A percentile compares a stretch with the other conserved stretches of the same genome.
phyloP scores from a whole-genome alignment of 2,888 invertebrate genomes.

The Melanotus villosus region DNA sequence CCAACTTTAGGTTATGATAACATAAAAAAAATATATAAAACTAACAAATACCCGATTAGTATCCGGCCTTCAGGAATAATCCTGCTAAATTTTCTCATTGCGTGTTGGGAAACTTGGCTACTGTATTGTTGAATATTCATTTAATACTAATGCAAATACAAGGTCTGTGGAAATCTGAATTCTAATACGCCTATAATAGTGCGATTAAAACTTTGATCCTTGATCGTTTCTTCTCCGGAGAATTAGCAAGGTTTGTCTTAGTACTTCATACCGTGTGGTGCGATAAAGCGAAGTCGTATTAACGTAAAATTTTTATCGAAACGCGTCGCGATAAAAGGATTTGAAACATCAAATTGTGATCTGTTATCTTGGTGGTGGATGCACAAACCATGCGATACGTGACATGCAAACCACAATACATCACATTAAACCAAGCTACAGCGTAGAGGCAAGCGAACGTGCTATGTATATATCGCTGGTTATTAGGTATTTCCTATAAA shows the following conservation, averaged over 20 bases:
- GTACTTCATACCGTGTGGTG: no score
- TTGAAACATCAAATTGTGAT: slow-evolving; percentile 15
- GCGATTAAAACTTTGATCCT: no score
- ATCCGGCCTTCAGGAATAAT: not conserved
- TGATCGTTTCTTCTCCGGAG: no score
- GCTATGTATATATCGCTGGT: slow-evolving; percentile 16
- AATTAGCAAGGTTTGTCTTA: no score
- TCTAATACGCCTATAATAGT: no score
- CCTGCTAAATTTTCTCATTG: slow-evolving; percentile 5
- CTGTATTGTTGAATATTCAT: slow-evolving; percentile 3
- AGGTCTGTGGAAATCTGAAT: not conserved
- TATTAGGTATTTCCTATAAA: slow-evolving; percentile 18
- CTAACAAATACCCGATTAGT: no score
- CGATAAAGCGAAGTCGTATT: not conserved
- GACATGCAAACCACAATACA: slow-evolving; percentile 35
- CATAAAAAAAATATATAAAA: no score
- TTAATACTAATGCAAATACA: not conserved
- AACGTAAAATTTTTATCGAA: not conserved
- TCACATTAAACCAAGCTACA: slow-evolving; percentile 23
- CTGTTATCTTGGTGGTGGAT: slow-evolving; percentile 9
- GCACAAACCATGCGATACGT: slow-evolving; percentile 29
- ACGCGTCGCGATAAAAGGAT: not conserved
- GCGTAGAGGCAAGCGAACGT: slow-evolving; percentile 25
- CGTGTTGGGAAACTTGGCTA: not conserved
- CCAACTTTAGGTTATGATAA: no score